Base-by-base conservation (phyloP, 64 coral and sea anemone species). In the Pachyseris speciosa region DNA sequence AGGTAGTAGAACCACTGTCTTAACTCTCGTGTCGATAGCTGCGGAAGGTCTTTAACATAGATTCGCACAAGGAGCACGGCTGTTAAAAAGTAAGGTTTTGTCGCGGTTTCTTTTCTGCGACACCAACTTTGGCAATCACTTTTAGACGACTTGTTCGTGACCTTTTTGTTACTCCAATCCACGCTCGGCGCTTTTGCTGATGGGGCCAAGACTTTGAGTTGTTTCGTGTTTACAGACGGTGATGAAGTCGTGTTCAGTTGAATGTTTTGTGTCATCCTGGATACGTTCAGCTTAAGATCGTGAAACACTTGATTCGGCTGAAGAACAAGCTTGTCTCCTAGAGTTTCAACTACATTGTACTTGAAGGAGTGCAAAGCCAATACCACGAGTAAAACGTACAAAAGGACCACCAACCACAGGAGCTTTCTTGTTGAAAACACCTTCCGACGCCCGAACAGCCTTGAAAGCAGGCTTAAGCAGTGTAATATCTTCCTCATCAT, bases 21-120 rank as follows among this genome's bases (percentile, higher is more conserved):
- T 72, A 95, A 69, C 39, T 95, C 88, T 8, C 93, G 34, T 22
- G 67, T 91, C 17, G 93, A 48, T 11, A 94, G 70, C 27, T 89
- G 64, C 11, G 92, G 48, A 0, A 64, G 36, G 50, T 94, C 92
- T 72, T 65, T 64, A 16, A 52, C 27, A 37, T 94, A 94, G 25
- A 94, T 85, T n/a, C 92, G 63, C 52, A 94, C 92, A 10, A 94
- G 49, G 0, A 94, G 69, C 17, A 94, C 92, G 20, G 92, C 92
- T 84, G 92, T 94, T 39, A 94, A 72, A 41, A 89, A 88, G 74
- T 84, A 94, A 44, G 86, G 86, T 71, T 79, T 79, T 33, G 85
- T 66, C 61, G 75, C 47, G 7, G 57, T 64, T 68, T 34, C 50
- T 51, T 42, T 61, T 12, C 19, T 63, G 15, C 67, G 72, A 69